A percentile compares a stretch with the other conserved stretches of the same genome.
These are phyloP conservation scores for Patella depressa DNA, from an alignment of 2,888 invertebrate species.

Conservation along the genomic window DNA sequence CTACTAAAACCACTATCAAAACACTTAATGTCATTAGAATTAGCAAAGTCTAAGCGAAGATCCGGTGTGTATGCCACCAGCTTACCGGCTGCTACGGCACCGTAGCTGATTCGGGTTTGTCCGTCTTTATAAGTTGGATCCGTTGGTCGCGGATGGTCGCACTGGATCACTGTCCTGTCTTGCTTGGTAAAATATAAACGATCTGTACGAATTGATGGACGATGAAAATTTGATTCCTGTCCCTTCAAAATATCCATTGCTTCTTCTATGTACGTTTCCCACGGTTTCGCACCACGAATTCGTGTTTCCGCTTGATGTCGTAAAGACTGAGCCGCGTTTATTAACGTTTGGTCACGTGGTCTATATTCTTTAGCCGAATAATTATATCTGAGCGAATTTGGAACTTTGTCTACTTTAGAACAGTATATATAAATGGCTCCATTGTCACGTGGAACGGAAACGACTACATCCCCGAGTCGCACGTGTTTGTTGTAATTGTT, in stretches of 20 bases:
- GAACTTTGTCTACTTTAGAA: conserved; percentile 72
- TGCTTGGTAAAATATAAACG: conserved; percentile 50
- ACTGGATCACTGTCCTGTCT: conserved; percentile 46
- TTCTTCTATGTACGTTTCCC: conserved; percentile 84
- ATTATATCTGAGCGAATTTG: conserved; percentile 56
- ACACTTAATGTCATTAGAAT: conserved; percentile 85
- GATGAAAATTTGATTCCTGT: conserved; percentile 67
- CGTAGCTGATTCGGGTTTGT: conserved; percentile 78
- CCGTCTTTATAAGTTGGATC: conserved; percentile 60
- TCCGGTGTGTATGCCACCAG: conserved; percentile 84
- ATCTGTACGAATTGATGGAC: conserved; percentile 59
- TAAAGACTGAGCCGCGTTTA: conserved; percentile 45
- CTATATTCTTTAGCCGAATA: conserved; percentile 56
- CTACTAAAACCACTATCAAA: conserved; percentile 96
- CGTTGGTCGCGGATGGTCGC: conserved; percentile 39
- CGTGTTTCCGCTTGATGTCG: conserved; percentile 42
- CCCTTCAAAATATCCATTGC: conserved; percentile 77
- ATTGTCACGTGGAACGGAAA: conserved; percentile 57
- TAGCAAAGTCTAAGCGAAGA: conserved; percentile 87
- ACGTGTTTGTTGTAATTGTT: conserved; percentile 94
- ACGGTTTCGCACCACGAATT: conserved; percentile 74
- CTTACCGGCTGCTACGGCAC: conserved; percentile 86
- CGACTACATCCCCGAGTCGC: conserved; percentile 78
- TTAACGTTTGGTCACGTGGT: conserved; percentile 47
- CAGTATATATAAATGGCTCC: conserved; percentile 83